Evolutionary conservation across 1,140 invertebrate species (phyloP).

Genomic region (Drusus annulatus): DNA sequence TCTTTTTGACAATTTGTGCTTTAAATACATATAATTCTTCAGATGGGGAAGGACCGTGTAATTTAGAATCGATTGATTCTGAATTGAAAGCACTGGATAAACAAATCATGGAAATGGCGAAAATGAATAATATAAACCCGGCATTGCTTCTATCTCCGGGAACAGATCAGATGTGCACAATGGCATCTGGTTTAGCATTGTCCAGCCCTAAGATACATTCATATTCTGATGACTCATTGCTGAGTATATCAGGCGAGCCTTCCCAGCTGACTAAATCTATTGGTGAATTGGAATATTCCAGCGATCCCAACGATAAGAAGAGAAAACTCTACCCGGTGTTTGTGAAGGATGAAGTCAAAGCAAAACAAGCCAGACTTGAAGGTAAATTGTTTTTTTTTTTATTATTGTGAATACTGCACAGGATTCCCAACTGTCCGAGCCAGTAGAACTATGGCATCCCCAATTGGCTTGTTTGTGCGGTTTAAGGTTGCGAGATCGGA

Average conservation of each 20-base stretch:
- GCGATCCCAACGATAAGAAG: conserved; percentile 5
- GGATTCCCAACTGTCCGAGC: too few relatives aligned
- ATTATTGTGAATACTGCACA: background rate
- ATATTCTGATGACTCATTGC: background rate
- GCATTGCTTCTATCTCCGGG: conserved; percentile 62
- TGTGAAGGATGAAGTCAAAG: conserved; percentile 7
- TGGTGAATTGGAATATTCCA: background rate
- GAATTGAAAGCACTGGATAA: conserved; percentile 67
- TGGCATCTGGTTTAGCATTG: conserved; percentile 44
- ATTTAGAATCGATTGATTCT: conserved; percentile 66
- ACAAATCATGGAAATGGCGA: conserved; percentile 65
- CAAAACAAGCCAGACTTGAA: conserved; percentile 4
- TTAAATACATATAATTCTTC: conserved; percentile 9
- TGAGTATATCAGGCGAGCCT: background rate
- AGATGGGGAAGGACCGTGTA: conserved; percentile 61
- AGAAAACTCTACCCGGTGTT: conserved; percentile 29
- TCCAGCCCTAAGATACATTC: background rate
- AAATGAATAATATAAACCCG: conserved; percentile 65
- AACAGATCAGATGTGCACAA: conserved; percentile 56
- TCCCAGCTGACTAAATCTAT: too few relatives aligned
- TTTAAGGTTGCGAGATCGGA: too few relatives aligned
- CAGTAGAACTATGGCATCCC: too few relatives aligned
- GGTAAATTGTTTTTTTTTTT: background rate
- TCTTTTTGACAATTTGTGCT: too few relatives aligned
- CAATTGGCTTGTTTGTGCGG: too few relatives aligned